Conservation (phyloP, 2,888 invertebrate species). For the Lasiommata megera region DNA sequence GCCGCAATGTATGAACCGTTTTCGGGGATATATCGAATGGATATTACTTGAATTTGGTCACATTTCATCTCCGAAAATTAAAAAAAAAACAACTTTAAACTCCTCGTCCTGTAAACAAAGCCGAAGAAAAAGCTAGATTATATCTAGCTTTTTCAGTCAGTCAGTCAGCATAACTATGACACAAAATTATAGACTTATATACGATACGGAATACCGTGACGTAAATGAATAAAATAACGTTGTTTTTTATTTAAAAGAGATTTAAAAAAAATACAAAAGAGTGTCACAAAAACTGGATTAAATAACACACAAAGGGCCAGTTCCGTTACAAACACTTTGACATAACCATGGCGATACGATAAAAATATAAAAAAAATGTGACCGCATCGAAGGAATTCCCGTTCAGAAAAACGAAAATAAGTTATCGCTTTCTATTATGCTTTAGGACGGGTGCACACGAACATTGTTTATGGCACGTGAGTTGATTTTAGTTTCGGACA, state of each 20-base stretch:
- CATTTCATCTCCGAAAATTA: no score
- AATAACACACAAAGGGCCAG: conserved; percentile 14
- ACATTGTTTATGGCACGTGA: no score
- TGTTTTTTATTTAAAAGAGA: neutral
- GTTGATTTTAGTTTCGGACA: neutral
- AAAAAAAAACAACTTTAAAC: no score
- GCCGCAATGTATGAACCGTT: no score
- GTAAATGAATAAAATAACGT: neutral
- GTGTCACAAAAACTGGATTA: conserved; percentile 12
- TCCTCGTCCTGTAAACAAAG: no score
- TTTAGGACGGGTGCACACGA: neutral
- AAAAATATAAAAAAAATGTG: neutral
- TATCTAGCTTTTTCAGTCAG: no score
- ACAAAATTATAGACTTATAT: neutral
- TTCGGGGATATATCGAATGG: no score
- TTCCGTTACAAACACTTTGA: conserved; percentile 14
- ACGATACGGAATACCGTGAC: neutral
- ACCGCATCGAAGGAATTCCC: neutral
- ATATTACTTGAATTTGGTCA: no score
- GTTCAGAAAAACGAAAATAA: conserved; percentile 8
- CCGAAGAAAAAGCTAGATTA: no score
- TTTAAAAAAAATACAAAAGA: neutral
- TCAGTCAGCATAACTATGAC: no score
- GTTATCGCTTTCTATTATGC: conserved; percentile 5
- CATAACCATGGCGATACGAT: conserved; percentile 7